These are phyloP conservation scores for Boloria euphrosyne DNA, from an alignment of 2,888 invertebrate species.

Conservation along the genomic window DNA sequence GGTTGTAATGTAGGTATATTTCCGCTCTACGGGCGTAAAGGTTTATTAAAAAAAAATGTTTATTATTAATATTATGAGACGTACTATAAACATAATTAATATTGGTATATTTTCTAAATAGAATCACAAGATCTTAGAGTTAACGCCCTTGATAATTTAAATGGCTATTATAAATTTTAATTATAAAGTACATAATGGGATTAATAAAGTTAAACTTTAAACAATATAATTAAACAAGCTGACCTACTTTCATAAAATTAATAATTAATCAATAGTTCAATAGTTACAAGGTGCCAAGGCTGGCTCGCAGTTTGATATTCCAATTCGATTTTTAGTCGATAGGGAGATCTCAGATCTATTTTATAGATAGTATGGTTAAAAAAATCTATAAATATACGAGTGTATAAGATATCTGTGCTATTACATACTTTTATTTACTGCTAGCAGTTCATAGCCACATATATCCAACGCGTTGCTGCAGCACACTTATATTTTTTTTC, in stretches of 20 bases:
- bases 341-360: constrained; percentile 1
- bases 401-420: too few relatives aligned
- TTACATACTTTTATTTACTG: too few relatives aligned
- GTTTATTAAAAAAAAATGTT: too few relatives aligned
- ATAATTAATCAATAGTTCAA: constrained; percentile 9
- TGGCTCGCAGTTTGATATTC: constrained; percentile 8
- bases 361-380: too few relatives aligned
- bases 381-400: too few relatives aligned
- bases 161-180: constrained; percentile 17
- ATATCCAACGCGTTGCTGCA: too few relatives aligned
- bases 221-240: constrained; percentile 17
- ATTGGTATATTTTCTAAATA: background rate
- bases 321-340: constrained; percentile 11
- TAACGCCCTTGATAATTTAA: constrained; percentile 8
- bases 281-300: constrained; percentile 2
- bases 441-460: too few relatives aligned
- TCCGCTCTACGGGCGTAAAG: background rate
- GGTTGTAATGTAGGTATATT: too few relatives aligned
- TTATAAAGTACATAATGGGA: constrained; percentile 11
- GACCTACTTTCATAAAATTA: constrained; percentile 15
- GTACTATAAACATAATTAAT: too few relatives aligned
- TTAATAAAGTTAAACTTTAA: constrained; percentile 15
- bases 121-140: background rate
- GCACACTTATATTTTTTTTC: too few relatives aligned
- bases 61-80: too few relatives aligned